Evolutionary conservation across 2,113 vertebrate genomes (phyloP).

Genomic region (Onychorhynchus coronatus): DNA sequence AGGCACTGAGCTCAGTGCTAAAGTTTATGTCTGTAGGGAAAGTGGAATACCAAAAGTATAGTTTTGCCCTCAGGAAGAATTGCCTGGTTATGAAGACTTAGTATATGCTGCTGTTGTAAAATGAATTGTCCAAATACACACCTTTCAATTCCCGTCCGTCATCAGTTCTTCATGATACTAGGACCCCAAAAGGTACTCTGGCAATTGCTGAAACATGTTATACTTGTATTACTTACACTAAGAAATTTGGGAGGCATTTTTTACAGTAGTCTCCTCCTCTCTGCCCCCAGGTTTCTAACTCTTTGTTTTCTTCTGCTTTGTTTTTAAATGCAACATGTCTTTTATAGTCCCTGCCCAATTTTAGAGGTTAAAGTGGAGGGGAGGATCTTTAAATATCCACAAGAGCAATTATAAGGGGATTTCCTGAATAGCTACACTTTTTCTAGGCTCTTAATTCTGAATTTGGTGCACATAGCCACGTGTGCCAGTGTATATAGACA

Average conservation of each 20-base stretch:
- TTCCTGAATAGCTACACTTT: constrained; percentile 33
- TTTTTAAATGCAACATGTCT: constrained; percentile 8
- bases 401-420: not conserved
- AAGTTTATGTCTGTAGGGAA: not conserved
- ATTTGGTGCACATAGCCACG: constrained; percentile 1
- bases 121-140: not conserved
- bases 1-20: not conserved
- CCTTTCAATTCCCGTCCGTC: not conserved
- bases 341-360: constrained; percentile 39
- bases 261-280: not conserved
- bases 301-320: not conserved
- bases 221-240: not conserved
- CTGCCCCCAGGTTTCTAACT: not conserved
- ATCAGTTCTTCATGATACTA: not conserved
- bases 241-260: not conserved
- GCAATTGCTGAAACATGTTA: not conserved
- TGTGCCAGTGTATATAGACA: constrained; percentile 16
- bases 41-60: not conserved
- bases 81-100: not conserved
- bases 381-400: constrained; percentile 37
- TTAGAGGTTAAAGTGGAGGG: not conserved
- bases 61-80: not conserved
- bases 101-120: not conserved
- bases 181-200: not conserved
- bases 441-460: constrained; percentile 24